Conservation (phyloP, 2,797 vertebrate genomes). For the Eospalax fontanierii region DNA sequence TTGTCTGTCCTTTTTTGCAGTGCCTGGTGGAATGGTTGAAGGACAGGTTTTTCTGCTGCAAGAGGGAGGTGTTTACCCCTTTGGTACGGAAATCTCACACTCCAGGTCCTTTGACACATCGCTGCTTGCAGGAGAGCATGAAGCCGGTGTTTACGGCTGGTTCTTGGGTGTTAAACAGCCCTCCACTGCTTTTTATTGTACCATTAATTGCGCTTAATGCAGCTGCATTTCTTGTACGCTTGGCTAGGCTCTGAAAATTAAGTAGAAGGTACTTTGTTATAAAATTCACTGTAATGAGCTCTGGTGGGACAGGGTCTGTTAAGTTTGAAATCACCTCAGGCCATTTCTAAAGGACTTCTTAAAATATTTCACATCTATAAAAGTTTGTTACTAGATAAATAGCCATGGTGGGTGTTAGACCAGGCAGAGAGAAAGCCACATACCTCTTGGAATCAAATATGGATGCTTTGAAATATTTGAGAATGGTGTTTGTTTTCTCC, state of each 20-base stretch:
- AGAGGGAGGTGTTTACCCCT: conserved; percentile 62
- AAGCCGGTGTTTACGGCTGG: conserved; percentile 90
- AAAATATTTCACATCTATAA: conserved; percentile 92
- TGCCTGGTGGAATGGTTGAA: conserved; percentile 83
- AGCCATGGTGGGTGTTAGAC: conserved; percentile 86
- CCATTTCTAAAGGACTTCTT: conserved; percentile 91
- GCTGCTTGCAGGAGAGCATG: conserved; percentile 86
- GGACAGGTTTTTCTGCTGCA: conserved; percentile 75
- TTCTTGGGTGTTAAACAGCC: conserved; percentile 93
- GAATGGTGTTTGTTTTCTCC: conserved; percentile 79
- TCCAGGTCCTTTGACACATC: conserved; percentile 84
- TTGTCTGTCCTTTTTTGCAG: conserved; percentile 82
- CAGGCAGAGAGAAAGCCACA: conserved; percentile 52
- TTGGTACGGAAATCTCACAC: conserved; percentile 79
- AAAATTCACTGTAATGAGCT: conserved; percentile 96
- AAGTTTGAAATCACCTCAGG: conserved; percentile 95
- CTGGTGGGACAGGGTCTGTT: conserved; percentile 96
- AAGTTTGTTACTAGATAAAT: conserved; percentile 92
- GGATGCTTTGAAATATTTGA: conserved; percentile 77
- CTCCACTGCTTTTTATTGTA: conserved; percentile 93
- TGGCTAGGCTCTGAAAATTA: conserved; percentile 94
- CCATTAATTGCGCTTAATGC: conserved; percentile 96
- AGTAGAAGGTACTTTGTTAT: conserved; percentile 95
- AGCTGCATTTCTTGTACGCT: conserved; percentile 92
- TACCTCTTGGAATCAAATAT: conserved; percentile 79